These are phyloP conservation scores for Cynopterus sphinx DNA, from an alignment of 2,797 vertebrate species.

Conservation along the genomic window DNA sequence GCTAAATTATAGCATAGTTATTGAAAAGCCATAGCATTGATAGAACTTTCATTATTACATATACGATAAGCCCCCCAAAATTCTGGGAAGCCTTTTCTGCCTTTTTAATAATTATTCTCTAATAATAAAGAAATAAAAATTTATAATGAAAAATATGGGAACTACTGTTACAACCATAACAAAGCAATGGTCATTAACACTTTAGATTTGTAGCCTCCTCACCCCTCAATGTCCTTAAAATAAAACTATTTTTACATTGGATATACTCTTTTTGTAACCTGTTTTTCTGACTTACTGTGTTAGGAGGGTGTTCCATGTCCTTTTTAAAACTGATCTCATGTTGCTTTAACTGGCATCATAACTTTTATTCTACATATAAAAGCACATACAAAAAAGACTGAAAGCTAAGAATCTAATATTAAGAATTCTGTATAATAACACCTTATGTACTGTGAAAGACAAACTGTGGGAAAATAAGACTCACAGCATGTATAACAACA, in stretches of 20 bases:
- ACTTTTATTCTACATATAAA: constrained; percentile 1
- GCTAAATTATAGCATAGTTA: constrained; percentile 8
- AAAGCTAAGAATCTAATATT: neutral
- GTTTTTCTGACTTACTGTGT: neutral
- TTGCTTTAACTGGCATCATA: neutral
- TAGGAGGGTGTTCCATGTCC: neutral
- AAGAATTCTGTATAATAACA: neutral
- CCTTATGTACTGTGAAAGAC: neutral
- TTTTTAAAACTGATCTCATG: neutral
- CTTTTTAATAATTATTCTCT: neutral
- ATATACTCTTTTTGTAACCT: neutral
- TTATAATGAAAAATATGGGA: neutral
- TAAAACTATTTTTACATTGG: neutral
- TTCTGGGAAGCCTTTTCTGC: neutral
- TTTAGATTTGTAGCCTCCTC: neutral
- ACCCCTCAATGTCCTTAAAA: neutral
- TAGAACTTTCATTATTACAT: neutral
- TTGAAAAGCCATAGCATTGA: constrained; percentile 10
- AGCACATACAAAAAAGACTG: neutral
- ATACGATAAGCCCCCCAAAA: neutral
- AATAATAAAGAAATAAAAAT: constrained; percentile 10
- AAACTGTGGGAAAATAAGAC: neutral
- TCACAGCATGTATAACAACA: neutral
- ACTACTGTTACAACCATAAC: neutral
- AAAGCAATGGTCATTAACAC: neutral